A percentile compares a stretch with the other conserved stretches of the same genome.
Conservation (phyloP, 2,113 vertebrate genomes). For the Ibidorhyncha struthersii region DNA sequence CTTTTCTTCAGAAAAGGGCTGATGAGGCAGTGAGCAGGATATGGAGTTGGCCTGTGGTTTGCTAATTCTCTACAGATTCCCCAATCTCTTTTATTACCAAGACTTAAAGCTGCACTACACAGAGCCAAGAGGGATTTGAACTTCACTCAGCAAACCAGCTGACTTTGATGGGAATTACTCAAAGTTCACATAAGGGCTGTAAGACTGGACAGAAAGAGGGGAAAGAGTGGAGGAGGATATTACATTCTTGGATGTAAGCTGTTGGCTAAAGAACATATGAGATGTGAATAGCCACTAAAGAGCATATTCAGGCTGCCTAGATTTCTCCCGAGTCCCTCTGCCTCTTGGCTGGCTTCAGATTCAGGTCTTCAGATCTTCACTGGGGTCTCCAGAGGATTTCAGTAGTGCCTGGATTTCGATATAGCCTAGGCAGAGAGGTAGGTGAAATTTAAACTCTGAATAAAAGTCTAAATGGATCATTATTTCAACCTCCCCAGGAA, state of each 20-base stretch:
- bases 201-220: constrained; percentile 39
- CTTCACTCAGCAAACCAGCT: constrained; percentile 47
- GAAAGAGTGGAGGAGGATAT: constrained; percentile 44
- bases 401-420: constrained; percentile 47
- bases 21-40: constrained; percentile 45
- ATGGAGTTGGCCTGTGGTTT: constrained; percentile 20
- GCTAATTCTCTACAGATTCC: constrained; percentile 10
- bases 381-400: constrained; percentile 6
- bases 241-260: constrained; percentile 64
- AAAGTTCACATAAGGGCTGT: constrained; percentile 51
- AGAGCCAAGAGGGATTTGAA: constrained; percentile 49
- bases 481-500: constrained; percentile 42
- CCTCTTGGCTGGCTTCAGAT: constrained; percentile 66
- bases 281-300: constrained; percentile 66
- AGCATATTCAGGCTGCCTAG: constrained; percentile 41
- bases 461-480: constrained; percentile 34
- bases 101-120: constrained; percentile 4
- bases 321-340: constrained; percentile 57
- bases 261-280: constrained; percentile 45
- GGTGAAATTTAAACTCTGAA: constrained; percentile 43
- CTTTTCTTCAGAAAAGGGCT: constrained; percentile 14
- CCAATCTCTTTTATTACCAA: constrained; percentile 44
- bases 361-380: constrained; percentile 58
- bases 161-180: constrained; percentile 59
- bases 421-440: constrained; percentile 2